phyloP scores from a whole-genome alignment of 2,113 vertebrate species.

The Bagarius yarrelli region DNA sequence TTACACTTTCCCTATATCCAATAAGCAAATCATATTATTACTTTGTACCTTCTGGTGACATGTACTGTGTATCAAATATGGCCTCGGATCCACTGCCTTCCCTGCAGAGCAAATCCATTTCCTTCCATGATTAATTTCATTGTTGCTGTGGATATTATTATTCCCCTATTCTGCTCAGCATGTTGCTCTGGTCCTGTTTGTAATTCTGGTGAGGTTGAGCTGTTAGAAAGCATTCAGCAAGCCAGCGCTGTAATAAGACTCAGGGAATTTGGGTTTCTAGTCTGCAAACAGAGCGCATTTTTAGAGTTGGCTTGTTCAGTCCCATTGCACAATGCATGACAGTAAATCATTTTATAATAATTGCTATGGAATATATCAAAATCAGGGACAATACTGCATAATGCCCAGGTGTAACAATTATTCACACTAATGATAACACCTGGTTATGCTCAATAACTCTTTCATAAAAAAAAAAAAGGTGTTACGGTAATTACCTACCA shows the following conservation, averaged over 20 bases:
- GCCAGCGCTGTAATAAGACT: slow-evolving; percentile 46
- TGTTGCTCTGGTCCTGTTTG: slow-evolving; percentile 45
- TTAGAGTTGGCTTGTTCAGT: slow-evolving; percentile 43
- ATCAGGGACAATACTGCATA: slow-evolving; percentile 26
- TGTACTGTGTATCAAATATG: slow-evolving; percentile 54
- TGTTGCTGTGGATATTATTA: slow-evolving; percentile 57
- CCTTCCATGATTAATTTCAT: slow-evolving; percentile 57
- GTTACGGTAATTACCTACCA: slow-evolving; percentile 17
- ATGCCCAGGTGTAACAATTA: slow-evolving; percentile 36
- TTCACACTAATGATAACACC: slow-evolving; percentile 29
- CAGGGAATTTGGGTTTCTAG: slow-evolving; percentile 18
- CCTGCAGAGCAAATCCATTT: slow-evolving; percentile 56
- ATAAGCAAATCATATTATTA: slow-evolving; percentile 46
- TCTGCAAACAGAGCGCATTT: slow-evolving; percentile 37
- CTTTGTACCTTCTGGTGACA: slow-evolving; percentile 49
- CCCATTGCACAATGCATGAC: slow-evolving; percentile 27
- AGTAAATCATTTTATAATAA: slow-evolving; percentile 39
- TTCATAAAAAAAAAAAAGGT: slow-evolving; percentile 27
- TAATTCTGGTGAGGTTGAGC: slow-evolving; percentile 53
- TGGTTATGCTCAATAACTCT: not conserved
- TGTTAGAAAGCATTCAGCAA: slow-evolving; percentile 40
- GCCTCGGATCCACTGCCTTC: slow-evolving; percentile 36
- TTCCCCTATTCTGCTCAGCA: slow-evolving; percentile 47
- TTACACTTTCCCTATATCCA: slow-evolving; percentile 36
- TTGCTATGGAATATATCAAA: slow-evolving; percentile 25